These are phyloP conservation scores for Zosterops japonicus DNA, from an alignment of 2,113 vertebrate genomes.

Conservation along the genomic window DNA sequence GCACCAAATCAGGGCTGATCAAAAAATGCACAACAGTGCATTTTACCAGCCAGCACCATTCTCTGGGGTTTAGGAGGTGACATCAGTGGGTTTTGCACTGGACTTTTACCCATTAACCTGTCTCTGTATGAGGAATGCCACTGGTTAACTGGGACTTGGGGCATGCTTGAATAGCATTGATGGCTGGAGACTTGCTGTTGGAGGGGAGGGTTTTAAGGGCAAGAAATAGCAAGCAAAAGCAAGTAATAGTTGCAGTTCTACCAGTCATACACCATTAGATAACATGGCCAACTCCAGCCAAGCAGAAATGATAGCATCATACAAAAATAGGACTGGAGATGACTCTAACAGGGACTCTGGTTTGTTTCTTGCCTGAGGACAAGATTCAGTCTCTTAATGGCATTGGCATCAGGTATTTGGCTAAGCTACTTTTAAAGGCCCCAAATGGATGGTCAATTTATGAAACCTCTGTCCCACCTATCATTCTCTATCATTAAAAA, in stretches of 20 bases:
- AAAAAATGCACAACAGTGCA: background rate
- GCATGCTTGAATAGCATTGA: rapidly evolving
- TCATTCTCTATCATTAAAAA: background rate
- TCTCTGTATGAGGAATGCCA: background rate
- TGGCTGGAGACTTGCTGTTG: background rate
- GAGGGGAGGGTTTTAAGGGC: background rate
- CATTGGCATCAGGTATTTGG: background rate
- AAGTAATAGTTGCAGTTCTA: background rate
- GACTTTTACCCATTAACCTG: background rate
- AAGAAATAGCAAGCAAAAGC: background rate
- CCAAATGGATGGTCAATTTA: background rate
- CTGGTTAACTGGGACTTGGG: background rate
- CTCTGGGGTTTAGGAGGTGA: background rate
- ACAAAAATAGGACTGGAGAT: slow-evolving; percentile 29
- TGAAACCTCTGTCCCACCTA: background rate
- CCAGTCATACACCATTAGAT: background rate
- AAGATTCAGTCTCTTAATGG: background rate
- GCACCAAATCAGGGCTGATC: background rate
- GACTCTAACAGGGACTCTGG: background rate
- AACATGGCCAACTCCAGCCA: background rate
- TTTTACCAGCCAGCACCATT: background rate
- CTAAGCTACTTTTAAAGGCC: background rate
- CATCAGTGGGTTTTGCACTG: background rate
- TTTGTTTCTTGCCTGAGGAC: background rate
- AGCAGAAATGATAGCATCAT: slow-evolving; percentile 29